Base-by-base conservation (phyloP, 2,888 invertebrate genomes). In the Halictus quadricinctus region DNA sequence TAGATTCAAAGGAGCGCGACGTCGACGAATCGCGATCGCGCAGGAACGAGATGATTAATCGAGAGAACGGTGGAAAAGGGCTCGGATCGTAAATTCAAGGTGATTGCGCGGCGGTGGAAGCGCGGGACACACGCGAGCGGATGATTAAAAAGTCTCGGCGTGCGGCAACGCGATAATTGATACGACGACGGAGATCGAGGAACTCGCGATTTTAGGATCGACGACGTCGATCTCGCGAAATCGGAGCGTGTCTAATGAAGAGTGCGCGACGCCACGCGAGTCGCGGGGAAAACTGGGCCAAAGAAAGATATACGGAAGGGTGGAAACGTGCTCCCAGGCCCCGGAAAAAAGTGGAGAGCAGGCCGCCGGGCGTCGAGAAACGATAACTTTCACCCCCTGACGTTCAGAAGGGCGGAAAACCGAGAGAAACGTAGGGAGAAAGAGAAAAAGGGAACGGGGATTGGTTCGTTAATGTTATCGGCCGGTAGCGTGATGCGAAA, bases 391-490 rank as follows among this genome's bases (percentile, higher is more conserved):
- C 81, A 66, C 83, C 85, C 54, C 10, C 10, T 73, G 75, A 72
- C 78, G 64, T 76, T 66, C 41, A 74, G 72, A 69, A 72, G 81
- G 80, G 82, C 79, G 81, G 85, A 87, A 77, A 83, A 87, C 48
- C 79, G 64, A 7, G 64, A 29, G 60, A 60, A 29, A 29, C 29
- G 7, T 6, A 29, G 64, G 64, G 29, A 15, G 69, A 41, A 21
- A 69, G 48, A 72, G 86, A 70, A 77, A 73, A 58, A 72, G 64
- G 66, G 50, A 29, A 50, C 73, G 58, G 87, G 88, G 88, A 90
- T 90, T 88, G 90, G 88, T 92, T 90, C 90, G 92, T 92, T 92
- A 92, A 92, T 89, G 91, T 92, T 92, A 93, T 93, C 92, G 91
- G 89, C 84, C 80, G 89, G 81, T 93, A 88, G 92, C 92, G 92